Percentiles rank a stretch among this genome's conserved stretches.
These are phyloP conservation scores for Lutraria lutraria DNA, from an alignment of 2,888 invertebrate species.

Conservation along the genomic window DNA sequence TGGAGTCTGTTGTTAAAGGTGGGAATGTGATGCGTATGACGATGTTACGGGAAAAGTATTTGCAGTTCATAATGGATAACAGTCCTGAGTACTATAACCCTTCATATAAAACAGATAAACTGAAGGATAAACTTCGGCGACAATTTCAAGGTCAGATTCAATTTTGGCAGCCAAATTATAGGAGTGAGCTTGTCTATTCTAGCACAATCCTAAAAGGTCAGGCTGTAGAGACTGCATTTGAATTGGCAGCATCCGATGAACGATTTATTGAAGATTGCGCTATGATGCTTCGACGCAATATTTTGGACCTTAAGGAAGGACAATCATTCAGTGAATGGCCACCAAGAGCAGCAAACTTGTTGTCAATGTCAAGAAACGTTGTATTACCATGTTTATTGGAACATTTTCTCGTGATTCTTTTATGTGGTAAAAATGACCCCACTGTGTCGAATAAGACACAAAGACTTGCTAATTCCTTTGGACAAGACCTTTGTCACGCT, in stretches of 20 bases:
- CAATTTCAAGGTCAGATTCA: conserved; percentile 43
- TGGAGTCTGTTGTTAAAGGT: conserved; percentile 44
- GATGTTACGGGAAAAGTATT: conserved; percentile 52
- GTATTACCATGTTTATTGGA: conserved; percentile 29
- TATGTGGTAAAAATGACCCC: conserved; percentile 25
- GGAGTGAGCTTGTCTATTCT: conserved; percentile 54
- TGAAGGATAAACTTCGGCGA: conserved; percentile 51
- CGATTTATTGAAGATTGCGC: conserved; percentile 52
- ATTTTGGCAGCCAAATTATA: conserved; percentile 57
- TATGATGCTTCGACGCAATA: conserved; percentile 49
- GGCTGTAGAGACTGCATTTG: conserved; percentile 65
- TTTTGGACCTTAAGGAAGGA: conserved; percentile 16
- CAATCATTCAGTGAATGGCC: conserved; percentile 39
- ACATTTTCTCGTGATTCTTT: conserved; percentile 13
- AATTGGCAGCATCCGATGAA: conserved; percentile 58
- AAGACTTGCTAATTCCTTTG: too few species aligned
- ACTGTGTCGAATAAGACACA: too few species aligned
- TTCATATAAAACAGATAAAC: conserved; percentile 60
- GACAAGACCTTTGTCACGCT: too few species aligned
- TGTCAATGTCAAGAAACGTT: conserved; percentile 19
- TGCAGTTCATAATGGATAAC: conserved; percentile 35
- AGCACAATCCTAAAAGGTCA: conserved; percentile 43
- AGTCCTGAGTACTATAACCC: conserved; percentile 46
- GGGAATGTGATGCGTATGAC: conserved; percentile 52
- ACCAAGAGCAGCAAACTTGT: conserved; percentile 19